Conservation (phyloP, 92 coral and sea anemone species). For the Palythoa caribaeorum region DNA sequence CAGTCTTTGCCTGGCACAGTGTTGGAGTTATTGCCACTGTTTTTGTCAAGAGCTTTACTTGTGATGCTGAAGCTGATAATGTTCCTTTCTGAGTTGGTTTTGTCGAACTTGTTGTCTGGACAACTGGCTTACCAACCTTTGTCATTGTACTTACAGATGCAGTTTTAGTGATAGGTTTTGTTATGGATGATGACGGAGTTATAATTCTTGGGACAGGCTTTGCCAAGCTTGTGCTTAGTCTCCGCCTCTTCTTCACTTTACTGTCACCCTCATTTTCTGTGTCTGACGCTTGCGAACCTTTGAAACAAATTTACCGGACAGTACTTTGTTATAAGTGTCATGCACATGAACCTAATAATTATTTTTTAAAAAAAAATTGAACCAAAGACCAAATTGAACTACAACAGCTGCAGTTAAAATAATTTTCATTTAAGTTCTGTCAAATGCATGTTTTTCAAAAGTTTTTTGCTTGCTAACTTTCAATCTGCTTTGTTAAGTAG, state of each 20-base stretch:
- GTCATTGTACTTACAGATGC: constrained; percentile 93
- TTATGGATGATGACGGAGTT: constrained; percentile 71
- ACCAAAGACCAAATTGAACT: too few relatives aligned
- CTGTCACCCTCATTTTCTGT: constrained; percentile 80
- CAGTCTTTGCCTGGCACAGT: constrained; percentile 81
- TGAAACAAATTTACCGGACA: neutral
- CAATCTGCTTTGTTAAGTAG: too few relatives aligned
- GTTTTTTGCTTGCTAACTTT: too few relatives aligned
- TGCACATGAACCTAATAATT: too few relatives aligned
- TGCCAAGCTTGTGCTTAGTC: constrained; percentile 72
- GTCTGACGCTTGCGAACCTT: constrained; percentile 64
- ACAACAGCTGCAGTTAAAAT: too few relatives aligned
- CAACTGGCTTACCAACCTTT: constrained; percentile 77
- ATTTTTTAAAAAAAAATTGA: too few relatives aligned
- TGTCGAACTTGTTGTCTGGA: constrained; percentile 61
- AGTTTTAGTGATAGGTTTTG: constrained; percentile 70
- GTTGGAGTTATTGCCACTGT: constrained; percentile 87
- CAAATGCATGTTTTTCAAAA: too few relatives aligned
- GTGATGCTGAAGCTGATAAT: constrained; percentile 85
- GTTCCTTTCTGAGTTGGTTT: constrained; percentile 71
- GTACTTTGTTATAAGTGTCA: neutral
- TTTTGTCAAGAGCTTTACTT: constrained; percentile 86
- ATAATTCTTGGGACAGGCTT: constrained; percentile 81
- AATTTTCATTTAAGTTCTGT: too few relatives aligned
- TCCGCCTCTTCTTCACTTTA: constrained; percentile 76